Evolutionary conservation across 1,140 invertebrate genomes (phyloP).

Genomic region (Samia ricini): DNA sequence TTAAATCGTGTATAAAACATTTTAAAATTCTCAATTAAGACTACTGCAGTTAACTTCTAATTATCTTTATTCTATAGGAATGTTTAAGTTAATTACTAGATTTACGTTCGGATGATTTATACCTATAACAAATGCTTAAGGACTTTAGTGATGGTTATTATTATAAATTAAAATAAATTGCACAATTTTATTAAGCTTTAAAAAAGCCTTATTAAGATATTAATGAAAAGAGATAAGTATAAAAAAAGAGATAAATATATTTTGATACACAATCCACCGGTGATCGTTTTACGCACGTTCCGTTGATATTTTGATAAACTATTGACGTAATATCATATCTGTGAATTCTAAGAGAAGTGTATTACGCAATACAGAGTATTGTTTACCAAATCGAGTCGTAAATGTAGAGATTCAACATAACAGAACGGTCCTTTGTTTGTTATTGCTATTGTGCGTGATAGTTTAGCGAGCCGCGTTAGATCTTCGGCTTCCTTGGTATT

Average conservation of each 20-base stretch:
- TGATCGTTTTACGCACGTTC: background rate
- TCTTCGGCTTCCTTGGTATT: conserved; percentile 54
- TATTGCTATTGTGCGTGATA: conserved; percentile 55
- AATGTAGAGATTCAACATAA: background rate
- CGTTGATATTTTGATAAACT: background rate
- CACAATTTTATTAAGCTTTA: too few relatives aligned
- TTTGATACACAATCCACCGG: background rate
- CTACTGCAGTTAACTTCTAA: too few relatives aligned
- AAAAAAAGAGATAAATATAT: background rate
- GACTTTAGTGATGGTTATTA: too few relatives aligned
- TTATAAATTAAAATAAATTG: too few relatives aligned
- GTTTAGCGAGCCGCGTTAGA: conserved; percentile 35
- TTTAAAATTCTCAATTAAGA: too few relatives aligned
- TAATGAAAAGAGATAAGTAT: background rate
- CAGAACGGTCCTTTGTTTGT: conserved; percentile 43
- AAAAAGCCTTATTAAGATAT: too few relatives aligned
- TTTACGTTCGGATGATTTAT: too few relatives aligned
- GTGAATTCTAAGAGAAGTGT: background rate
- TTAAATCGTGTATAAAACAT: too few relatives aligned
- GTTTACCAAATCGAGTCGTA: background rate
- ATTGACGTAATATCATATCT: background rate
- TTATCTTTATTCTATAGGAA: too few relatives aligned
- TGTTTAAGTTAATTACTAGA: too few relatives aligned
- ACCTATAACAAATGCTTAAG: too few relatives aligned
- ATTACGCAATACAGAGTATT: background rate